Conservation (phyloP, 2,888 invertebrate genomes). For the Aphodius granarius region DNA sequence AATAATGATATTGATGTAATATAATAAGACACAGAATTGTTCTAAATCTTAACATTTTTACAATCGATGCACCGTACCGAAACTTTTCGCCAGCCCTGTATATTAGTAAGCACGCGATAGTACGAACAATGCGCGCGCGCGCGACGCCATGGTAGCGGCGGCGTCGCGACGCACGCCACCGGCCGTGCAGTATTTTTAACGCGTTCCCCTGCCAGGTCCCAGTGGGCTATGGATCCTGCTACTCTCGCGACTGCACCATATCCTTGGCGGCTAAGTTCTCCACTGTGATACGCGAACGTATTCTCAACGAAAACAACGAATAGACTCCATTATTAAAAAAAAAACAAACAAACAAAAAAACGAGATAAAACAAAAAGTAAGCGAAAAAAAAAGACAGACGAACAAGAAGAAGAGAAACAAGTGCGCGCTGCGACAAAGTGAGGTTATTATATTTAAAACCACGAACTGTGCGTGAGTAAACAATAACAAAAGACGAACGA, state of each 20-base stretch:
- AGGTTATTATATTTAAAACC: neutral
- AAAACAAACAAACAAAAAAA: neutral
- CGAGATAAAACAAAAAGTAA: neutral
- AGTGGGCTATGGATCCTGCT: neutral
- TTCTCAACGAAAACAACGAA: neutral
- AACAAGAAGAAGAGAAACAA: neutral
- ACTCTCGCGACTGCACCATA: neutral
- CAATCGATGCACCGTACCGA: neutral
- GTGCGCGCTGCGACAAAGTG: neutral
- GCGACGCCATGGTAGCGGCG: neutral
- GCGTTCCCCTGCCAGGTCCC: neutral
- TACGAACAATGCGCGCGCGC: neutral
- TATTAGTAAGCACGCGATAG: neutral
- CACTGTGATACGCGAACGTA: neutral
- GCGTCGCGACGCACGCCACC: neutral
- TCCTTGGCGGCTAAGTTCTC: neutral
- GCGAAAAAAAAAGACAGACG: neutral
- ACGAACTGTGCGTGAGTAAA: neutral
- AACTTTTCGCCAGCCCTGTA: neutral
- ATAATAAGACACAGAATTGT: neutral
- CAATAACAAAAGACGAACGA: constrained; percentile 2
- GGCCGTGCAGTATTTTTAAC: neutral
- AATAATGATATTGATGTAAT: too few relatives aligned
- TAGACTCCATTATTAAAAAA: neutral
- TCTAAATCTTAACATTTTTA: too few relatives aligned